Conservation (phyloP, 2,888 invertebrate genomes). For the Rotaria sp. region DNA sequence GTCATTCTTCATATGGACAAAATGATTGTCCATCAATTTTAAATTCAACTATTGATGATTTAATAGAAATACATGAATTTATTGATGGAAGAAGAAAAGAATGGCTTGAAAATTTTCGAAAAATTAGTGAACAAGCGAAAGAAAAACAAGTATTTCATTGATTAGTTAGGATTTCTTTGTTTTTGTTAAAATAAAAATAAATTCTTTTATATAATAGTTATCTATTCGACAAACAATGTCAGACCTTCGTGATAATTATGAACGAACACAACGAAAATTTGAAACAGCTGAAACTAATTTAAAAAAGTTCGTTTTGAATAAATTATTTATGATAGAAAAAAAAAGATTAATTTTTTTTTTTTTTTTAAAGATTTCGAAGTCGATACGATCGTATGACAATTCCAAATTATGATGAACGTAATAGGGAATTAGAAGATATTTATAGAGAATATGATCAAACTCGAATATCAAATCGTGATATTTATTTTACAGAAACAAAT, state of each 20-base stretch:
- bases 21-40: background rate
- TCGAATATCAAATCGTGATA: background rate
- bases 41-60: conserved; percentile 5
- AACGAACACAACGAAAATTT: background rate
- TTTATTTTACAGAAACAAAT: background rate
- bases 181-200: background rate
- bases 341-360: background rate
- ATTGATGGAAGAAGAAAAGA: background rate
- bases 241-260: background rate
- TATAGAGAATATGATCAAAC: background rate
- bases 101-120: background rate
- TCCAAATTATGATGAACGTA: background rate
- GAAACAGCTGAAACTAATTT: background rate
- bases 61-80: background rate
- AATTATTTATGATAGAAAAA: background rate
- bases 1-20: background rate
- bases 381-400: background rate
- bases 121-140: background rate
- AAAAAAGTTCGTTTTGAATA: background rate
- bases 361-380: background rate
- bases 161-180: background rate
- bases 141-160: background rate
- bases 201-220: background rate
- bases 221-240: background rate
- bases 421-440: background rate